A percentile compares a stretch with the other conserved stretches of the same genome.
phyloP scores from a whole-genome alignment of 2,888 invertebrate species.

The Epistrophe eligans region DNA sequence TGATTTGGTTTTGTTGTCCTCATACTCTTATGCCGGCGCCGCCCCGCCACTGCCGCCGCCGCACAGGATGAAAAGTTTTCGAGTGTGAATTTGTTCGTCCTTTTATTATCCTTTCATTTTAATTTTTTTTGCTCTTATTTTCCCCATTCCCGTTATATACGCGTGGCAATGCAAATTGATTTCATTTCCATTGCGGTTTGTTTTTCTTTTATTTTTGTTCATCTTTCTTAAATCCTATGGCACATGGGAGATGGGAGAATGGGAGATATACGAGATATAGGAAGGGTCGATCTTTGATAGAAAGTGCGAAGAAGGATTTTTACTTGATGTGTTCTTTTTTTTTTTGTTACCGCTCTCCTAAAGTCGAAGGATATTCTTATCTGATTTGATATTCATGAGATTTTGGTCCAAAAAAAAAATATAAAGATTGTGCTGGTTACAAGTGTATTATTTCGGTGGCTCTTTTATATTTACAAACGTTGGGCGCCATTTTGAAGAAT shows the following conservation, averaged over 20 bases:
- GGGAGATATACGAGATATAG: neutral
- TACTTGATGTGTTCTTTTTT: neutral
- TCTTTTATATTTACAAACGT: conserved; percentile 4
- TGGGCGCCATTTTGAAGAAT: conserved; percentile 39
- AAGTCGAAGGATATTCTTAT: conserved; percentile 52
- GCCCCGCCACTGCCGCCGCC: neutral
- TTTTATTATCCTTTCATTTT: conserved; percentile 59
- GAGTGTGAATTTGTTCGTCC: conserved; percentile 69
- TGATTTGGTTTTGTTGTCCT: neutral
- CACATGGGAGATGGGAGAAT: neutral
- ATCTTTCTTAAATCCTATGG: conserved; percentile 25
- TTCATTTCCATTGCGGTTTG: conserved; percentile 69
- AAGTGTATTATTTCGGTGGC: conserved; percentile 54
- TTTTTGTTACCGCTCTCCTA: neutral
- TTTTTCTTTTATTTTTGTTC: conserved; percentile 17
- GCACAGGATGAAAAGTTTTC: conserved; percentile 40
- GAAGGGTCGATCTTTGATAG: conserved; percentile 51
- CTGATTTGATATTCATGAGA: conserved; percentile 75
- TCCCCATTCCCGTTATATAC: conserved; percentile 11
- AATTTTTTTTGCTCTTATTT: conserved; percentile 12
- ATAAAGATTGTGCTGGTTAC: conserved; percentile 35
- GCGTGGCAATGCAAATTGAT: conserved; percentile 73
- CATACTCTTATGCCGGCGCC: neutral
- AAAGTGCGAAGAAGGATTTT: conserved; percentile 44
- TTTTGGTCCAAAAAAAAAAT: conserved; percentile 51